Evolutionary conservation across 2,113 vertebrate species (phyloP), one percentile per base, ranked within the genome.

Genomic region (Donacobius atricapilla): DNA sequence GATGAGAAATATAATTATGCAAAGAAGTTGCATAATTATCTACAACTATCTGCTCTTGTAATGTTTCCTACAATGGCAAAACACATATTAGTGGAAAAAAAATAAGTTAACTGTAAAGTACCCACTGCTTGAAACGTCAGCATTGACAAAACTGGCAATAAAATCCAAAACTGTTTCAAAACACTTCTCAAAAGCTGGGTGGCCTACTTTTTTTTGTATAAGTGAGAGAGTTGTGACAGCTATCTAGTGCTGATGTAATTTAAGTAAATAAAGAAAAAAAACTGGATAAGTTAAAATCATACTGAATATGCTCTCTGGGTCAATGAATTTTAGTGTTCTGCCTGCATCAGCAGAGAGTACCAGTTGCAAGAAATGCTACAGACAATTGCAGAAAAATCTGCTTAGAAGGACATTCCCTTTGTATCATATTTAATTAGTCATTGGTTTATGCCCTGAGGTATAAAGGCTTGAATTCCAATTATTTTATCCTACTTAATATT

Each of bases 1-100:
- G 61, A 83, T 84, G 40, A 82, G 57, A 86, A 91, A 75, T 60
- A 81, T 73, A 94, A 91, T 92, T 86, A 94, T 81, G 70, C 24
- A 86, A 75, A 93, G 40, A 71, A 30, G 7, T 45, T 82, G 22
- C 13, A 68, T 77, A 93, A 91, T 89, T 94, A 77, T 39, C 81
- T 96, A 50, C 44, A 77, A 75, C 37, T 94, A 15, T 68, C 51
- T 80, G 30, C 7, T 83, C 90, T 89, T 71, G 10, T 64, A 60
- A 82, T 58, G 17, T 51, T 87, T 5, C 64, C 18, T 51, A 9
- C 33, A 90, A 84, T 45, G 11, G 4, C 28, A 61, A 86, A 66
- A 37, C 8, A 60, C 13, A 15, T 37, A 77, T 89, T 47, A 87
- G 15, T 37, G 14, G 64, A 82, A 92, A 80, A 92, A 80, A 86